These are phyloP conservation scores for Mola mola DNA, from an alignment of 2,113 vertebrate species.

Conservation along the genomic window DNA sequence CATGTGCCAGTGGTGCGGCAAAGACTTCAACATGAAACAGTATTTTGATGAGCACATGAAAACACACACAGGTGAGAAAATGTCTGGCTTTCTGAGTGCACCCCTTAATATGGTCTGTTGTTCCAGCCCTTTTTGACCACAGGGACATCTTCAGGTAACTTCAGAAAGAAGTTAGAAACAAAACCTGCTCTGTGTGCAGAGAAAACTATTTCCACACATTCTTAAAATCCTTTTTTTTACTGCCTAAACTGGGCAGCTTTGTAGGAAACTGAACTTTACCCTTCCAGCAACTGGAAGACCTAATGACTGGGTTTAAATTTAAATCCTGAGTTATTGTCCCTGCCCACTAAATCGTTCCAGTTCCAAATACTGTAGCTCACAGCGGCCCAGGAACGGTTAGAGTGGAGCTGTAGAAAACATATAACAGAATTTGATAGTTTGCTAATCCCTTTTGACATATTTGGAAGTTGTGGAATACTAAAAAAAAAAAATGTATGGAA, in stretches of 20 bases:
- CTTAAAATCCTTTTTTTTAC: neutral
- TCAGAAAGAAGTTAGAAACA: neutral
- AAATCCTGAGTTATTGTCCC: neutral
- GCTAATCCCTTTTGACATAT: too few species aligned
- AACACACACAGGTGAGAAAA: constrained; percentile 93
- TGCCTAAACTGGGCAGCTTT: neutral
- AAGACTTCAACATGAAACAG: constrained; percentile 99
- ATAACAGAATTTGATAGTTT: too few species aligned
- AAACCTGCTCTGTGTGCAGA: neutral
- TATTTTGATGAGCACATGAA: constrained; percentile 99
- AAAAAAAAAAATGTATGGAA: too few species aligned
- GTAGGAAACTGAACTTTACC: neutral
- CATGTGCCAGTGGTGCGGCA: constrained; percentile 99
- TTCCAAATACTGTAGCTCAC: too few species aligned
- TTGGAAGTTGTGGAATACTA: too few species aligned
- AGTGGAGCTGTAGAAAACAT: too few species aligned
- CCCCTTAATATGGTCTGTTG: too few species aligned
- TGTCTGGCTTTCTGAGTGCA: too few species aligned
- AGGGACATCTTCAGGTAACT: neutral
- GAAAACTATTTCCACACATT: too few species aligned
- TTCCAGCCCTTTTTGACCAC: neutral
- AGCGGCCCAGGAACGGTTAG: too few species aligned
- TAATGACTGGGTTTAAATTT: neutral
- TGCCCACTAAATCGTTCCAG: neutral
- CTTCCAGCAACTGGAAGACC: neutral